Conservation (phyloP, 2,888 invertebrate species). For the Melanargia galathea region DNA sequence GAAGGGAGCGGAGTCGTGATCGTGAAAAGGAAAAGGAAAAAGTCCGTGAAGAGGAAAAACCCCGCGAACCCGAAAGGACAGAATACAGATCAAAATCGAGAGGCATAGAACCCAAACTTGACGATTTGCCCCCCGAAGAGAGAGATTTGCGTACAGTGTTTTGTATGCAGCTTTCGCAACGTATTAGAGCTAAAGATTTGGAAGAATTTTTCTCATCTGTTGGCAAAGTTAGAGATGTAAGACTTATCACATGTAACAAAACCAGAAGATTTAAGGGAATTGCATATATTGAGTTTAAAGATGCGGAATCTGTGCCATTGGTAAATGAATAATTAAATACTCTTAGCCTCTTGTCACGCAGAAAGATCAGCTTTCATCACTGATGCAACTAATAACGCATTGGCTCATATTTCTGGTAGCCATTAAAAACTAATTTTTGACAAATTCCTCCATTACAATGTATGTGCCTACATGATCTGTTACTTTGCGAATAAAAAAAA, state of each 20-base stretch:
- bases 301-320: constrained; percentile 97
- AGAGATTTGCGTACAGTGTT: constrained; percentile 99
- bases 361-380: background rate
- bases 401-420: background rate
- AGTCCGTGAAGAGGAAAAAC: constrained; percentile 63
- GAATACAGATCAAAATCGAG: constrained; percentile 75
- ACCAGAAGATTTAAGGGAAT: constrained; percentile 99
- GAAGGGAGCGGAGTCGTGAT: constrained; percentile 54
- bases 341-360: background rate
- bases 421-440: too few relatives aligned
- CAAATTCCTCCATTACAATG: too few relatives aligned
- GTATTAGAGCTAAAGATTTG: constrained; percentile 95
- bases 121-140: constrained; percentile 96
- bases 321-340: constrained; percentile 69
- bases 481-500: too few relatives aligned
- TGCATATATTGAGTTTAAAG: constrained; percentile 99
- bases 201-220: constrained; percentile 99
- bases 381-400: too few relatives aligned
- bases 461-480: too few relatives aligned
- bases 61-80: constrained; percentile 54
- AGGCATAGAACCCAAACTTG: constrained; percentile 82
- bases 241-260: constrained; percentile 99
- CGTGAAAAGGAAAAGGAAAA: constrained; percentile 52
- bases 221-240: constrained; percentile 98
- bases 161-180: constrained; percentile 98